Evolutionary conservation across 2,113 vertebrate genomes (phyloP).

Genomic region (Psophia crepitans): DNA sequence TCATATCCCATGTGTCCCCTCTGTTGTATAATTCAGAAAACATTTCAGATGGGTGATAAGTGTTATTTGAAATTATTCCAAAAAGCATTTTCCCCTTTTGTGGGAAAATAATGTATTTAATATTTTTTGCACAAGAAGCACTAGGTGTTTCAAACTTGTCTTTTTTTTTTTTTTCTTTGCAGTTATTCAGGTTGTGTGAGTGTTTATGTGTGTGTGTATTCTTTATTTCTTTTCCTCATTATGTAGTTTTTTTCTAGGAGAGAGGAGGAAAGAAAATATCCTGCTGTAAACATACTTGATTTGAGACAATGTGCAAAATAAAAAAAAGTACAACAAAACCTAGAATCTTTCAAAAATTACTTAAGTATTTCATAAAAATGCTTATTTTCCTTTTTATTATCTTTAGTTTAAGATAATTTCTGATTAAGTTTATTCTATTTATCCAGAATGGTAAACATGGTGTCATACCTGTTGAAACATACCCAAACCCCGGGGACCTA

Average conservation of each 20-base stretch:
- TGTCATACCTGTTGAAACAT: neutral
- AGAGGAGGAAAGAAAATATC: neutral
- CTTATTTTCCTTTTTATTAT: neutral
- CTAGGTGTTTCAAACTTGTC: neutral
- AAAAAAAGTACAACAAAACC: neutral
- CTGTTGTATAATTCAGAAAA: neutral
- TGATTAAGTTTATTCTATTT: neutral
- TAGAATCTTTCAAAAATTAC: neutral
- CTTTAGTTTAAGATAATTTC: neutral
- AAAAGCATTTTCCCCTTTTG: neutral
- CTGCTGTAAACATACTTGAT: neutral
- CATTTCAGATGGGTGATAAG: neutral
- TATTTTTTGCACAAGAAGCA: neutral
- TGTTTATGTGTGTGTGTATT: neutral
- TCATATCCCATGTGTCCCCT: fast-evolving
- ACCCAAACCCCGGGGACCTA: neutral
- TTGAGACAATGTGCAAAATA: neutral
- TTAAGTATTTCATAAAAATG: neutral
- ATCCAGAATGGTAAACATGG: neutral
- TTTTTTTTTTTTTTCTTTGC: neutral
- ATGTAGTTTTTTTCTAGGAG: neutral
- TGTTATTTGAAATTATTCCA: neutral
- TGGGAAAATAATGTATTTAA: neutral
- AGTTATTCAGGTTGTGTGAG: fast-evolving
- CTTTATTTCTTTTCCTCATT: neutral